Percentiles rank a stretch among this genome's conserved stretches.
These are phyloP conservation scores for Halocaridina rubra DNA, from an alignment of 2,888 invertebrate species.

Conservation along the genomic window DNA sequence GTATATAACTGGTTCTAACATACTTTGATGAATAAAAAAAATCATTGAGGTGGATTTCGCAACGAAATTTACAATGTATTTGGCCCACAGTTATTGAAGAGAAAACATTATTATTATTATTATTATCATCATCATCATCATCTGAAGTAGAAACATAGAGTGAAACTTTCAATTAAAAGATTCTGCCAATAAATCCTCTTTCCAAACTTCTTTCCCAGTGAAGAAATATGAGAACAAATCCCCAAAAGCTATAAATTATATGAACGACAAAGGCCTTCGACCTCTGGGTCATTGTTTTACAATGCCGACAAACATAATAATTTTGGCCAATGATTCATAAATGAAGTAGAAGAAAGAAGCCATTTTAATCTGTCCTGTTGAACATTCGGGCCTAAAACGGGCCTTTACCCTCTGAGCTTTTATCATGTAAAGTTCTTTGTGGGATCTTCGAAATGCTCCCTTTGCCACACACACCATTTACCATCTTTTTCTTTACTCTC, in stretches of 20 bases:
- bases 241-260: background rate
- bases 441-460: too few relatives aligned
- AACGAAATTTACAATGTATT: too few relatives aligned
- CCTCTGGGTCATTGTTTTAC: background rate
- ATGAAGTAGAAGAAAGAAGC: constrained; percentile 16
- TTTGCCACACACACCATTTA: too few relatives aligned
- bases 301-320: background rate
- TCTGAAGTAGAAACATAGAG: background rate
- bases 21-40: too few relatives aligned
- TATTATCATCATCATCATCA: background rate
- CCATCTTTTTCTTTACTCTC: too few relatives aligned
- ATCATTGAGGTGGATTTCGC: too few relatives aligned
- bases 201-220: background rate
- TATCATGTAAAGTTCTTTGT: constrained; percentile 39
- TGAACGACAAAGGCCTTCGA: background rate
- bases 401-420: constrained; percentile 24
- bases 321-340: constrained; percentile 1
- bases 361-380: constrained; percentile 19
- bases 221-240: background rate
- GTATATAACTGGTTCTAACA: too few relatives aligned
- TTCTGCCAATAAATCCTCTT: background rate
- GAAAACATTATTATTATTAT: too few relatives aligned
- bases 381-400: constrained; percentile 23
- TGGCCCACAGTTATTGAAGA: too few relatives aligned
- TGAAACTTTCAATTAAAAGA: background rate